These are phyloP conservation scores for Eriosoma lanigerum DNA, from an alignment of 1,140 invertebrate species.

Conservation along the genomic window DNA sequence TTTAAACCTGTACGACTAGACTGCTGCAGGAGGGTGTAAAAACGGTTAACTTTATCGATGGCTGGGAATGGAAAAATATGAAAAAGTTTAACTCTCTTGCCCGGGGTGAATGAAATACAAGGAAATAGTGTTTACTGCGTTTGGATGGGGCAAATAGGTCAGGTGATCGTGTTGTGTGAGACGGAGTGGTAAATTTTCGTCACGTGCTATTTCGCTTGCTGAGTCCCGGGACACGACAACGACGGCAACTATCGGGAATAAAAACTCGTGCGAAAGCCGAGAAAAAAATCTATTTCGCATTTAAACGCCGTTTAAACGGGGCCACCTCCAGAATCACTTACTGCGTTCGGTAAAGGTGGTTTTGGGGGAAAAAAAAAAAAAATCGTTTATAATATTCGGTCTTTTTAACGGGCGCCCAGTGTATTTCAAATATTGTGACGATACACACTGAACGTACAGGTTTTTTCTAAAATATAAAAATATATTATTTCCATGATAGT, in stretches of 20 bases:
- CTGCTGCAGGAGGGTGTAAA: not conserved
- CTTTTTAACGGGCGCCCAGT: conserved; percentile 9
- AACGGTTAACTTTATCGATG: conserved; percentile 22
- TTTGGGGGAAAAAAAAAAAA: conserved; percentile 30
- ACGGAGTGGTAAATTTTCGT: conserved; percentile 27
- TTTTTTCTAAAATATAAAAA: too few species aligned
- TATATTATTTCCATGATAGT: too few species aligned
- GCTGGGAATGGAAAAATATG: conserved; percentile 16
- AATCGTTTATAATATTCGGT: not conserved
- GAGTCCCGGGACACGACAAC: conserved; percentile 10
- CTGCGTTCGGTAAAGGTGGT: not conserved
- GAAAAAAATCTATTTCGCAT: conserved; percentile 34
- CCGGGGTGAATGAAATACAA: conserved; percentile 15
- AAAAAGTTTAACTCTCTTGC: conserved; percentile 29
- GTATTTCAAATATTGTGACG: too few species aligned
- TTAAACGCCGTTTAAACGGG: conserved; percentile 41
- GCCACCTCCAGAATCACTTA: conserved; percentile 36
- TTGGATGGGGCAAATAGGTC: not conserved
- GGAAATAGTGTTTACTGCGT: not conserved
- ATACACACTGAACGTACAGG: too few species aligned
- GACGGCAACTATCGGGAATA: conserved; percentile 38
- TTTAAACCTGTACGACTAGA: too few species aligned
- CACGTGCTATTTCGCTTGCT: conserved; percentile 40
- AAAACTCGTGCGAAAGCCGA: conserved; percentile 21
- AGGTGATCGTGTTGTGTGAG: not conserved